Evolutionary conservation across 2,797 vertebrate genomes (phyloP), one percentile per base, ranked within the genome.

Genomic region (Phataginus tetradactyla): DNA sequence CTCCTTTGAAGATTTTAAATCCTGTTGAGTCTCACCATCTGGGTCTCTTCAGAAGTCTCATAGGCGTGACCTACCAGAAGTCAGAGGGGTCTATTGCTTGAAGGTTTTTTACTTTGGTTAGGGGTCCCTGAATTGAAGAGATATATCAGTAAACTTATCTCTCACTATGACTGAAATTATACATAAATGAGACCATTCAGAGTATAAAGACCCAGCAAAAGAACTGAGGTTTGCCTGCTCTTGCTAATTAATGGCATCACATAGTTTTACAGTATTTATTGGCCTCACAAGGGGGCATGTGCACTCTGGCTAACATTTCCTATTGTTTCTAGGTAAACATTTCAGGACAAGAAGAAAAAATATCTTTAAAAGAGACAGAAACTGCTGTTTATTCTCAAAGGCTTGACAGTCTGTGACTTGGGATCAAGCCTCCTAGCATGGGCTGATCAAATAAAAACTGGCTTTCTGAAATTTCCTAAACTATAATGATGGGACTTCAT

Each of bases 301-400:
- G 59, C 59, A 68, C 18, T 69, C 61, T 89, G 29, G 53, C 55
- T 93, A 95, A 77, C 68, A 91, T 86, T 78, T 96, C 72, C 51
- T 89, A 81, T 88, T 96, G 53, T 94, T 95, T 86, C 51, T 93
- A 91, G 74, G 69, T 92, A 95, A 95, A 93, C 92, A 87, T 20
- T 77, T 95, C 29, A 81, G 68, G 8, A 91, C 17, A 77, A 83
- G 53, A 93, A 72, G 86, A 63, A 94, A 93, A 90, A 90, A 53
- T 23, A 45, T 53, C 39, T 91, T 94, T 42, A 66, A 86, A 93
- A 77, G 83, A 81, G 42, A 83, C 25, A 94, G 53, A 66, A 10
- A 63, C 27, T 27, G 74, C 53, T 84, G 34, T 93, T 83, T 61
- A 66, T 8, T 91, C 66, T 77, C 64, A 80, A 81, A 92, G 49